A percentile compares a stretch with the other conserved stretches of the same genome.
Evolutionary conservation across 2,888 invertebrate genomes (phyloP).

Genomic region (Trachelus tabidus): DNA sequence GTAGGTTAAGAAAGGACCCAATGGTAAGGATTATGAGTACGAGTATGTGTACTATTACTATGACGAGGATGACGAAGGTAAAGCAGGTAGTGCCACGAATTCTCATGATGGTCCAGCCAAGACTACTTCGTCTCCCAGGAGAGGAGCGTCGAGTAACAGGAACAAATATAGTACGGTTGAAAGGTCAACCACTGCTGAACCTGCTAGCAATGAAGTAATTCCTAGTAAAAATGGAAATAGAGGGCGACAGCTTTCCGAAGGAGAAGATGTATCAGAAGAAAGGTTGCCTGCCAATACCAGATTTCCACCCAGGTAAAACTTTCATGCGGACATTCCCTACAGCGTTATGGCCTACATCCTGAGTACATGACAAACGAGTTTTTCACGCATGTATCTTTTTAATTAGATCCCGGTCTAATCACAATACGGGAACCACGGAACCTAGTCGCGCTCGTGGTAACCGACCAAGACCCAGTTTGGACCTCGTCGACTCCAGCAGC

Average conservation of each 20-base stretch:
- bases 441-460: slow-evolving; percentile 55
- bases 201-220: slow-evolving; percentile 74
- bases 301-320: slow-evolving; percentile 75
- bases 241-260: slow-evolving; percentile 67
- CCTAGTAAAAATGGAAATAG: slow-evolving; percentile 69
- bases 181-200: slow-evolving; percentile 71
- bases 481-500: slow-evolving; percentile 84
- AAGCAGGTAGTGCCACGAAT: slow-evolving; percentile 63
- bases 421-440: slow-evolving; percentile 61
- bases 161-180: slow-evolving; percentile 72
- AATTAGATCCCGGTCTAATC: slow-evolving; percentile 59
- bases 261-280: slow-evolving; percentile 63
- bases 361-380: neutral
- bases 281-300: slow-evolving; percentile 86
- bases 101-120: slow-evolving; percentile 73
- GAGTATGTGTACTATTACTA: slow-evolving; percentile 93
- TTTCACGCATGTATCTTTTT: neutral
- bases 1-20: slow-evolving; percentile 88
- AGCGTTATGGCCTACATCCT: neutral
- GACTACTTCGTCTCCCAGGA: slow-evolving; percentile 54
- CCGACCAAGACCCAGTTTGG: slow-evolving; percentile 76
- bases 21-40: slow-evolving; percentile 91
- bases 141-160: slow-evolving; percentile 66
- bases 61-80: slow-evolving; percentile 78
- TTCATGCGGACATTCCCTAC: neutral